phyloP scores from a whole-genome alignment of 2,797 vertebrate genomes.

The Hapalemur alaotrensis region DNA sequence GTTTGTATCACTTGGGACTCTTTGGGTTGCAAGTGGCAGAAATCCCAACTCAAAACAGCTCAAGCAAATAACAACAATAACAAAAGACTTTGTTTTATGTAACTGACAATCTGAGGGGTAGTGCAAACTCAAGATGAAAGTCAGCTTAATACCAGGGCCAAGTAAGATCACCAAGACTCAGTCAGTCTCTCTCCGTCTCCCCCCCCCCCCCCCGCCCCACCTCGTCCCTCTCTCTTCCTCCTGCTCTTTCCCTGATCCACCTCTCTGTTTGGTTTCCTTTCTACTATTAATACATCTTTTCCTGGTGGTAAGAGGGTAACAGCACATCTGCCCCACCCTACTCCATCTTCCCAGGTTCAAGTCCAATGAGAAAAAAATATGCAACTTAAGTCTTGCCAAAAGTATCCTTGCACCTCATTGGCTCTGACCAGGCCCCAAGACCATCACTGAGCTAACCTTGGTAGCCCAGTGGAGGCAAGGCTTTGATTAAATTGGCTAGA shows the following conservation, averaged over 20 bases:
- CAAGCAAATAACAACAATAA: not conserved
- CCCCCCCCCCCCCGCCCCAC: too few species aligned
- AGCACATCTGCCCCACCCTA: not conserved
- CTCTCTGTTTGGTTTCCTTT: not conserved
- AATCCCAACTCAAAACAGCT: not conserved
- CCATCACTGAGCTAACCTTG: not conserved
- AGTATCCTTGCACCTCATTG: not conserved
- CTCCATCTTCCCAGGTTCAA: not conserved
- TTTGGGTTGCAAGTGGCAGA: not conserved
- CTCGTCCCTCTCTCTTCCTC: too few species aligned
- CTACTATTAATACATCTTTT: not conserved
- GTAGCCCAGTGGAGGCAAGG: not conserved
- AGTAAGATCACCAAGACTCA: not conserved
- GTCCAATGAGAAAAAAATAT: not conserved
- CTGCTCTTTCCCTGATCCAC: not conserved
- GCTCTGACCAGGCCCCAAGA: not conserved
- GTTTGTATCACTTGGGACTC: not conserved
- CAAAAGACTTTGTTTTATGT: not conserved
- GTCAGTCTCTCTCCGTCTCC: too few species aligned
- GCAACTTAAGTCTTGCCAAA: not conserved
- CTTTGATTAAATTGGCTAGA: not conserved
- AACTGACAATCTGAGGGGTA: not conserved
- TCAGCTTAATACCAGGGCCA: not conserved
- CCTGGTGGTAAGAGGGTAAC: not conserved
- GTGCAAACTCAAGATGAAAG: not conserved